Evolutionary conservation across 2,888 invertebrate genomes (phyloP), one percentile per base, ranked within the genome.

Genomic region (Megamerina dolium): DNA sequence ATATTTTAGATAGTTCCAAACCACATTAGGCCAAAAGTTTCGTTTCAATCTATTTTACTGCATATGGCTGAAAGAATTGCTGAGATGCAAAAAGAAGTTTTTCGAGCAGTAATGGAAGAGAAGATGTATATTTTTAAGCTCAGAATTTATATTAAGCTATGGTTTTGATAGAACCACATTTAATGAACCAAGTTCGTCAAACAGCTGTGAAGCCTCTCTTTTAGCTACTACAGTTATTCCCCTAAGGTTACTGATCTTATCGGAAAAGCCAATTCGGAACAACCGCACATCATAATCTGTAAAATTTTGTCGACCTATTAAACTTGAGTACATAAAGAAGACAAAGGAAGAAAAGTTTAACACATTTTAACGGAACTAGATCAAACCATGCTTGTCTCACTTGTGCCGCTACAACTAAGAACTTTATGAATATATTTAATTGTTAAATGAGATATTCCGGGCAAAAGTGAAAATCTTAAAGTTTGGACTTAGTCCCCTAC

Each of bases 91-190:
- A n/a, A n/a, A n/a, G n/a, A n/a, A n/a, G n/a, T n/a, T n/a, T n/a
- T n/a, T n/a, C n/a, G n/a, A n/a, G n/a, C n/a, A 35, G 17, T 41
- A 18, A 42, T 42, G 42, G 30, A 36, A 36, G 17, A n/a, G n/a
- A n/a, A n/a, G 18, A 36, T 36, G 9, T 31, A 36, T 12, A 36
- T 30, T 18, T 42, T 35, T 42, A 21, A 18, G 18, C 12, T 37
- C 31, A 18, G 37, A 37, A 18, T 21, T 43, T 16, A 43, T 43
- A 43, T 43, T 43, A 20, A 43, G 43, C 21, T 43, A 43, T 18
- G 43, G 43, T 18, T 43, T 43, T 26, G 43, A 43, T 37, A 43
- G 43, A 14, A 43, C 32, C 33, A 43, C 43, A 27, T 42, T 42
- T 26, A 14, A 30, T 31, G 42, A 31, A 17, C 30, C 42, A 20